phyloP scores from a whole-genome alignment of 2,888 invertebrate species.

The Temnothorax rugatulus region DNA sequence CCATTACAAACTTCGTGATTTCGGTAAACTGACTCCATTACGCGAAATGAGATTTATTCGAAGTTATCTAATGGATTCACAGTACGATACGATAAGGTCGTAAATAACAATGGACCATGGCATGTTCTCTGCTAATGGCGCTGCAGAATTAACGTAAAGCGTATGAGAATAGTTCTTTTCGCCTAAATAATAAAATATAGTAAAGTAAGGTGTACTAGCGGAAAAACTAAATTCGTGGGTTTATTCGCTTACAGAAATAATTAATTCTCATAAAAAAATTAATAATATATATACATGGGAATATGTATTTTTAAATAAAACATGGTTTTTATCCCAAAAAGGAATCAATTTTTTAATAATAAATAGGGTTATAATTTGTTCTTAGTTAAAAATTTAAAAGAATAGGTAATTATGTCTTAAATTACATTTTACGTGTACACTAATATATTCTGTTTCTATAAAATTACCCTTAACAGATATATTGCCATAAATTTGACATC shows the following conservation, averaged over 20 bases:
- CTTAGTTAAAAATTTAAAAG: background rate
- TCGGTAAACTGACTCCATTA: constrained; percentile 44
- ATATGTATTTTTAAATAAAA: background rate
- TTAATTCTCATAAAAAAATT: background rate
- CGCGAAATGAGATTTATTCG: constrained; percentile 53
- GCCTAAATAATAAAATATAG: constrained; percentile 5
- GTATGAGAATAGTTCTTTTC: constrained; percentile 7
- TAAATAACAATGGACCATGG: constrained; percentile 45
- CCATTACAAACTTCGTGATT: constrained; percentile 32
- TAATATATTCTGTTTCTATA: background rate
- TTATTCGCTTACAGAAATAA: background rate
- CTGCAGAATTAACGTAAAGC: constrained; percentile 38
- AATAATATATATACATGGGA: background rate
- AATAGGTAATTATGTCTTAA: background rate
- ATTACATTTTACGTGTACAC: background rate
- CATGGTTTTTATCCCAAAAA: background rate
- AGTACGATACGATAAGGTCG: constrained; percentile 43
- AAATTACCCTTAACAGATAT: background rate
- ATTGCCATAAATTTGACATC: background rate
- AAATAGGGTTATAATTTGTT: background rate
- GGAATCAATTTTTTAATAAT: background rate
- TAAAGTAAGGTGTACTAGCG: background rate
- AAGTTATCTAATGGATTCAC: constrained; percentile 45
- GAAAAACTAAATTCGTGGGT: background rate
- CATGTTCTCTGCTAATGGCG: constrained; percentile 37